Base-by-base conservation (phyloP, 2,797 vertebrate genomes). In the Odontamblyopus lacepedii region DNA sequence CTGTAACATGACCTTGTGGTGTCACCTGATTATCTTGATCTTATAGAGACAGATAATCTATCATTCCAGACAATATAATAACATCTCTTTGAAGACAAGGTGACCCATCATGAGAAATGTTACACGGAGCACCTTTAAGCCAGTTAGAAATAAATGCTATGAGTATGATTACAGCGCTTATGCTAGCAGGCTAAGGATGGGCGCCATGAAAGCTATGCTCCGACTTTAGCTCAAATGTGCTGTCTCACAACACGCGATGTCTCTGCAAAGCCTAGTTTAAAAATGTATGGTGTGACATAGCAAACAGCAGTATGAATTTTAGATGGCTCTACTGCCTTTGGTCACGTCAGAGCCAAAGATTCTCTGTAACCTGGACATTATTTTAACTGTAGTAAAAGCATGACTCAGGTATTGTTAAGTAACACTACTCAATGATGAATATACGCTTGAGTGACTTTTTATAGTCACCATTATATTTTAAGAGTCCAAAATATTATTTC, bases 231-330 rank as follows among this genome's bases (percentile, higher is more conserved):
- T 57, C 51, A 69, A 66, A 66, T 29, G 32, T 69, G 55, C 67
- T 69, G 53, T 59, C 32, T 69, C 67, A 69, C 53, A 35, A 38
- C 48, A 50, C 26, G 7, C 26, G 35, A 53, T n/a, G 32, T 56
- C 19, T n/a, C 67, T 56, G 53, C 67, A 59, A 26, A 57, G 51
- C 32, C 23, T 13, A 26, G 30, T 57, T 69, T 57, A 69, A 69
- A 57, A 38, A 69, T 69, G 41, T 0, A 68, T 56, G 67, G 11
- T 15, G 32, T 59, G 67, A 57, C 53, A 57, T 26, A 27, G 67
- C 53, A 41, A 69, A 56, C 53, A 68, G 66, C 19, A 23, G 56
- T 56, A 57, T 68, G 51, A 55, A 68, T 68, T 56, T 68, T 68
- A 56, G 32, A 68, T 38, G 41, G n/a, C 41, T 15, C 44, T 50